phyloP scores from a whole-genome alignment of 2,888 invertebrate species.

The Pammene fasciana region DNA sequence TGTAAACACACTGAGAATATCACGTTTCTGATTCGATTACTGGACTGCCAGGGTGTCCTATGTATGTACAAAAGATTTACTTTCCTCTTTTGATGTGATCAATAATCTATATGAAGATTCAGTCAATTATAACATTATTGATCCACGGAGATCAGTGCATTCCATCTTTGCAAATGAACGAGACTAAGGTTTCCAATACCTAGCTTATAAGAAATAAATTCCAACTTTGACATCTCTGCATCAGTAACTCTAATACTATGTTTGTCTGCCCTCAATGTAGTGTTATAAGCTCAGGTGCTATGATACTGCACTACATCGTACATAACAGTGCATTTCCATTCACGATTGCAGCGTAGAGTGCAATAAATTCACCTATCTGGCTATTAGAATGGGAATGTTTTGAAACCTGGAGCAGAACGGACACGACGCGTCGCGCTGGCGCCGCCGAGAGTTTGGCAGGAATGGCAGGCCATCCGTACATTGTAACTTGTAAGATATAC shows the following conservation, averaged over 20 bases:
- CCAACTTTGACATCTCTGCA: not conserved
- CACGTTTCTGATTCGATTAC: not conserved
- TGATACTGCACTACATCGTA: conserved; percentile 4
- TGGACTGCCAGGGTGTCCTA: not conserved
- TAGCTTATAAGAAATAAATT: not conserved
- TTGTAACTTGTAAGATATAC: too few species aligned
- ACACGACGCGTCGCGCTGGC: conserved; percentile 33
- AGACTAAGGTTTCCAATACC: not conserved
- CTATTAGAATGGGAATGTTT: conserved; percentile 32
- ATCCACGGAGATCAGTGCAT: too few species aligned
- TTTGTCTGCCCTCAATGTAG: not conserved
- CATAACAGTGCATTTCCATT: conserved; percentile 25
- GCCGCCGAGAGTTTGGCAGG: conserved; percentile 36
- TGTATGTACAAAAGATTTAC: not conserved
- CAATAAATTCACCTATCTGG: conserved; percentile 26
- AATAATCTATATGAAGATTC: too few species aligned
- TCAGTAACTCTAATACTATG: not conserved
- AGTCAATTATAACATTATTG: too few species aligned
- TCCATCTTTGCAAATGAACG: not conserved
- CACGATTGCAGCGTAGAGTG: conserved; percentile 24
- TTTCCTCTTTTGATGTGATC: too few species aligned
- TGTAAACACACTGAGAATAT: not conserved
- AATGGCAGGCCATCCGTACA: conserved; percentile 32
- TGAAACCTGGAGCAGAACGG: conserved; percentile 31
- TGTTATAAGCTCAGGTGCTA: conserved; percentile 1